Evolutionary conservation across 2,797 vertebrate species (phyloP).

Genomic region (Anomalospiza imberbis): DNA sequence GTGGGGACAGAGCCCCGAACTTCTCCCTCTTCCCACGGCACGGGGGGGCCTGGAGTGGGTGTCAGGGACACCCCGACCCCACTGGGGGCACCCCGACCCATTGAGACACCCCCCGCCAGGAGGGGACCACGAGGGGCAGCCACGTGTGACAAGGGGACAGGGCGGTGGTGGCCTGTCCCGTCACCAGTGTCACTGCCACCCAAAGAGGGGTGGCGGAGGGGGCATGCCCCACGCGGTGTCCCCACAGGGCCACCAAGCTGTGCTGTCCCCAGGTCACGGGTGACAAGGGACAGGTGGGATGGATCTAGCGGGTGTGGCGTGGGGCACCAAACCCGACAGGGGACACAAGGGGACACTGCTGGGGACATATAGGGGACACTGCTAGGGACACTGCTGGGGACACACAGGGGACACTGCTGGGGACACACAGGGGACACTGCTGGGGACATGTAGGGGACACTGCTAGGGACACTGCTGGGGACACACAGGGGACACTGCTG

Average conservation of each 20-base stretch:
- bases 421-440: neutral
- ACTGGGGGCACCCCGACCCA: neutral
- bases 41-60: neutral
- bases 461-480: too few species aligned
- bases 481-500: neutral
- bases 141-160: neutral
- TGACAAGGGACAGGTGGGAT: neutral
- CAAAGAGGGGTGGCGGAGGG: accelerated
- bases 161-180: neutral
- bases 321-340: too few species aligned
- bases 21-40: neutral
- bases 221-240: accelerated
- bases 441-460: too few species aligned
- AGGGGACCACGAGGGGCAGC: neutral
- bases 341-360: neutral
- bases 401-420: neutral
- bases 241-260: neutral
- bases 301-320: neutral
- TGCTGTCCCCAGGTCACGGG: neutral
- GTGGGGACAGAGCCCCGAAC: neutral
- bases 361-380: too few species aligned
- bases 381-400: too few species aligned
- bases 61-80: too few species aligned
- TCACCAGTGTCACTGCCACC: neutral
- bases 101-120: neutral